These are phyloP conservation scores for Chaenocephalus aceratus DNA, from an alignment of 2,113 vertebrate species.

Conservation along the genomic window DNA sequence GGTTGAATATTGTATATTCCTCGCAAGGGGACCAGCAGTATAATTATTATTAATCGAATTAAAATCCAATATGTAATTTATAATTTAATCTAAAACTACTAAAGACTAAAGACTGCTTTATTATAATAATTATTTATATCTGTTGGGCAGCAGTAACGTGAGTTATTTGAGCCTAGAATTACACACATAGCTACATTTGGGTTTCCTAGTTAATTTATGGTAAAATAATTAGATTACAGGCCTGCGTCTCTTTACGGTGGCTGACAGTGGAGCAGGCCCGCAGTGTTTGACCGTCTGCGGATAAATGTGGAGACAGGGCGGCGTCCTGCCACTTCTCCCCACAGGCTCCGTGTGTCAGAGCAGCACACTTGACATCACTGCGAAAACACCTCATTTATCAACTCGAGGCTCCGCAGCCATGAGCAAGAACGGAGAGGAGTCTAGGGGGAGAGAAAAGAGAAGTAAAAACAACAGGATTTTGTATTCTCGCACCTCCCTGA, in stretches of 20 bases:
- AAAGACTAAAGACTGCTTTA: not conserved
- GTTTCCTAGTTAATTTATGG: not conserved
- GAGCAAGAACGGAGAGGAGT: not conserved
- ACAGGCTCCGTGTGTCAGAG: slow-evolving; percentile 73
- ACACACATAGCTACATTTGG: not conserved
- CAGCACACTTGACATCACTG: slow-evolving; percentile 76
- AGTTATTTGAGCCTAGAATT: not conserved
- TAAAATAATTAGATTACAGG: slow-evolving; percentile 40
- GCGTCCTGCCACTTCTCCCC: slow-evolving; percentile 79
- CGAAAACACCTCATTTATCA: slow-evolving; percentile 85
- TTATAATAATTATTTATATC: not conserved
- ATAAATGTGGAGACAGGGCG: slow-evolving; percentile 79
- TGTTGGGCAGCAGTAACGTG: no score
- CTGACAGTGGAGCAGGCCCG: slow-evolving; percentile 20
- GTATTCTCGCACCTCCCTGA: slow-evolving; percentile 69
- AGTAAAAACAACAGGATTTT: slow-evolving; percentile 54
- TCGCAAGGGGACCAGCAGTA: no score
- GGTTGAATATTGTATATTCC: no score
- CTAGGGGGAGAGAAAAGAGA: not conserved
- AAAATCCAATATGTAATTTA: not conserved
- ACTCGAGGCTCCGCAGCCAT: slow-evolving; percentile 48
- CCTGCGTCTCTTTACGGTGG: slow-evolving; percentile 24
- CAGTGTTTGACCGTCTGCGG: slow-evolving; percentile 53
- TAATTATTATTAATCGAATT: not conserved
- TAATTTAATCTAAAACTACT: not conserved